These are phyloP conservation scores for Paramisgurnus dabryanus DNA, from an alignment of 2,113 vertebrate species.

Conservation along the genomic window DNA sequence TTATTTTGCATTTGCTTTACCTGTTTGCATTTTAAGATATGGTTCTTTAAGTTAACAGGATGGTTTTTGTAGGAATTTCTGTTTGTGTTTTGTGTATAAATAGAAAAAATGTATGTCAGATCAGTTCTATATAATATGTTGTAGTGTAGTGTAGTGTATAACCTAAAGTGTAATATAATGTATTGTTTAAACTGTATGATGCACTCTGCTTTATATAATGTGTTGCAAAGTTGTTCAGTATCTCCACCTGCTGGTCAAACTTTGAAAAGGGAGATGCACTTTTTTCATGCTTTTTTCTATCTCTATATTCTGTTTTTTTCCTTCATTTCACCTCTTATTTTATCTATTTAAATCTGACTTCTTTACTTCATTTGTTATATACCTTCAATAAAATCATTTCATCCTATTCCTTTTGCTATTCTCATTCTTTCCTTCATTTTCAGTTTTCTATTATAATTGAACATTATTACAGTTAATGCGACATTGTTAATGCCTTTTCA, in stretches of 20 bases:
- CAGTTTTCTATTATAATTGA: background rate
- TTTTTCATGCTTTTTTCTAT: background rate
- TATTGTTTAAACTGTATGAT: background rate
- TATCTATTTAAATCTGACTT: background rate
- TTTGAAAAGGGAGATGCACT: background rate
- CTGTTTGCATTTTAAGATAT: background rate
- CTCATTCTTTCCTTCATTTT: constrained; percentile 7
- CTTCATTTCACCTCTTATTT: background rate
- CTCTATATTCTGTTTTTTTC: background rate
- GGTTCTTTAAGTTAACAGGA: too few relatives aligned
- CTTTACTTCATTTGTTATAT: background rate
- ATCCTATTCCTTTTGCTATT: background rate
- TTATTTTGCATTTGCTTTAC: constrained; percentile 1
- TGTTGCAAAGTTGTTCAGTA: background rate
- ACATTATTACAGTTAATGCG: background rate
- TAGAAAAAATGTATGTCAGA: too few relatives aligned
- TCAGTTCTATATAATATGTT: too few relatives aligned
- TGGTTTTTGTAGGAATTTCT: too few relatives aligned
- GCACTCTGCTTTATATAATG: too few relatives aligned
- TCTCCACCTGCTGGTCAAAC: background rate
- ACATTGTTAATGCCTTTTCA: background rate
- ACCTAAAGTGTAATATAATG: background rate
- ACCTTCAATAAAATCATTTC: constrained; percentile 33
- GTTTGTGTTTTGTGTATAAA: too few relatives aligned
- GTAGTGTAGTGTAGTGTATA: background rate